Conservation (phyloP, 2,888 invertebrate species). For the Lymantria dispar region DNA sequence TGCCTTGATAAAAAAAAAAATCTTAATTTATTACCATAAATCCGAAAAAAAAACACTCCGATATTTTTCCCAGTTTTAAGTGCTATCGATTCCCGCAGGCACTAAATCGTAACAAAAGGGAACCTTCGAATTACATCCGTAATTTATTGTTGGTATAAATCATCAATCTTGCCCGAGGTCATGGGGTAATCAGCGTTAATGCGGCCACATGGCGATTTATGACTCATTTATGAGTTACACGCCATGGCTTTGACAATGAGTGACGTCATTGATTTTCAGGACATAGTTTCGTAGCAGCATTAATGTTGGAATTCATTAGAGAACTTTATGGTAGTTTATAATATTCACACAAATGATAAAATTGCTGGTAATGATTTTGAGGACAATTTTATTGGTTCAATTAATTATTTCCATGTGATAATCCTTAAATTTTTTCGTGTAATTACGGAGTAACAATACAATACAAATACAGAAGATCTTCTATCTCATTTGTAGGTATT, state of each 20-base stretch:
- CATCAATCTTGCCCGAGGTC: conserved; percentile 53
- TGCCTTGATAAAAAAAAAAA: background rate
- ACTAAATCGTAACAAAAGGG: conserved; percentile 32
- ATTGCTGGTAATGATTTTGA: background rate
- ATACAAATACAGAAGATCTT: too few relatives aligned
- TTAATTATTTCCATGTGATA: too few relatives aligned
- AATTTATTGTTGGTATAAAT: conserved; percentile 42
- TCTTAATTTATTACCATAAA: conserved; percentile 1
- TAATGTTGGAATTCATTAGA: conserved; percentile 1
- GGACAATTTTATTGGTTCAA: too few relatives aligned
- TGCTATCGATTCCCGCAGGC: conserved; percentile 33
- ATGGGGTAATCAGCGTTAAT: conserved; percentile 43
- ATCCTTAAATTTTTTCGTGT: too few relatives aligned
- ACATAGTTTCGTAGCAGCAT: background rate
- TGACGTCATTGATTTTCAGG: conserved; percentile 27
- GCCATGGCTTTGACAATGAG: conserved; percentile 22
- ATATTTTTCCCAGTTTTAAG: conserved; percentile 29
- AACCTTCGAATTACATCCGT: conserved; percentile 30
- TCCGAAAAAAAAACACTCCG: conserved; percentile 12
- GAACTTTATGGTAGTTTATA: background rate
- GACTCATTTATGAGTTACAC: conserved; percentile 29
- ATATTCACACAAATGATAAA: background rate
- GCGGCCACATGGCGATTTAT: conserved; percentile 45
- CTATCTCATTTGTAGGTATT: too few relatives aligned
- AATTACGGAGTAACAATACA: too few relatives aligned